Evolutionary conservation across 2,797 vertebrate species (phyloP).

Genomic region (Loris lydekkerianus): DNA sequence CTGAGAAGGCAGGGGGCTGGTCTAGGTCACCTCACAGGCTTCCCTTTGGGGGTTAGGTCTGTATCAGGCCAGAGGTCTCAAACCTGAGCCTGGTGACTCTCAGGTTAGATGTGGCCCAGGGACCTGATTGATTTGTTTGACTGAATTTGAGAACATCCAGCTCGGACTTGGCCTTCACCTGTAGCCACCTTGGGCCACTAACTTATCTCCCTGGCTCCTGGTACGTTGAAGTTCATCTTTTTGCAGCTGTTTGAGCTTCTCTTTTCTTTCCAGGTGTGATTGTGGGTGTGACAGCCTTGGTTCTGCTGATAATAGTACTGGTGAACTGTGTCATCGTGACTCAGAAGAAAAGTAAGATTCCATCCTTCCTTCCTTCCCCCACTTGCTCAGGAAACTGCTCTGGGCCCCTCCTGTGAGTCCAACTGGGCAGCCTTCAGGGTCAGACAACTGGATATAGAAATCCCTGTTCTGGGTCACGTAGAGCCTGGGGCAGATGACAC

Average conservation of each 20-base stretch:
- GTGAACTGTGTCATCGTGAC: constrained; percentile 76
- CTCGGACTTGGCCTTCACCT: not conserved
- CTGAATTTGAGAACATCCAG: not conserved
- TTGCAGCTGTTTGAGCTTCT: not conserved
- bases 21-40: not conserved
- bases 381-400: not conserved
- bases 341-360: constrained; percentile 85
- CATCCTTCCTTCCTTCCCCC: not conserved
- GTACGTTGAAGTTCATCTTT: not conserved
- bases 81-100: not conserved
- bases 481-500: not conserved
- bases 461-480: not conserved
- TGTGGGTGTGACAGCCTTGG: constrained; percentile 70
- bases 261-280: constrained; percentile 78
- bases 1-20: not conserved
- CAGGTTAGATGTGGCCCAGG: not conserved
- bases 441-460: not conserved
- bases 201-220: not conserved
- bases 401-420: not conserved
- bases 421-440: not conserved
- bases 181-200: not conserved
- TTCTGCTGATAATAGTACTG: constrained; percentile 72
- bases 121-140: not conserved
- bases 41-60: not conserved
- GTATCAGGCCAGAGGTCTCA: not conserved